A percentile compares a stretch with the other conserved stretches of the same genome.
These are phyloP conservation scores for Drosophila grimshawi DNA, from an alignment of 1,140 invertebrate genomes.

Conservation along the genomic window DNA sequence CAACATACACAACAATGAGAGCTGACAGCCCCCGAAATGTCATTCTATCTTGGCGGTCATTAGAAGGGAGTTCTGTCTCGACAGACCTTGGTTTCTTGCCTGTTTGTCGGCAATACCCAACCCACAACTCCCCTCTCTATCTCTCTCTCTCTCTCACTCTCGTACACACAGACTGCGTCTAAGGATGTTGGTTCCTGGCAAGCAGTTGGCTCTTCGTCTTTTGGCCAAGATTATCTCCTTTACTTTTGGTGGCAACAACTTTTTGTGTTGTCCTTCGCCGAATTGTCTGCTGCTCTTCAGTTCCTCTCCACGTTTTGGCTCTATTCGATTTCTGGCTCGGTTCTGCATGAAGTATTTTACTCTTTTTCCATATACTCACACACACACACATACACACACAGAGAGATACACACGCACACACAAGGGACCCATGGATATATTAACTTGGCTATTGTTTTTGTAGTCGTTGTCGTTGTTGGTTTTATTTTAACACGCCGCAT, in stretches of 20 bases:
- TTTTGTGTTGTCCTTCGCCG: conserved; percentile 42
- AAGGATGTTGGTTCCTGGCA: conserved; percentile 62
- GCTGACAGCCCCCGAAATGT: conserved; percentile 80
- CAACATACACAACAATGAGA: conserved; percentile 75
- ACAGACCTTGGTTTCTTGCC: conserved; percentile 44
- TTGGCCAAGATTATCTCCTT: conserved; percentile 80
- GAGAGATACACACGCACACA: conserved; percentile 21
- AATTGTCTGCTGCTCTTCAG: conserved; percentile 28
- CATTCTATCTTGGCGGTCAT: conserved; percentile 82
- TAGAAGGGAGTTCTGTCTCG: conserved; percentile 70
- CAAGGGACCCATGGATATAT: conserved; percentile 54
- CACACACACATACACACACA: conserved; percentile 35
- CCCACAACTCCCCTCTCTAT: background rate
- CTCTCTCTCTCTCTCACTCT: conserved; percentile 1
- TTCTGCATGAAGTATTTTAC: conserved; percentile 82
- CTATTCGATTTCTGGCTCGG: conserved; percentile 66
- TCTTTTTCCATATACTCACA: conserved; percentile 69
- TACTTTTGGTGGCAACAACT: conserved; percentile 81
- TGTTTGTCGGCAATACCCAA: conserved; percentile 30
- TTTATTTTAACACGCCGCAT: conserved; percentile 73
- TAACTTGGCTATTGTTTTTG: conserved; percentile 80
- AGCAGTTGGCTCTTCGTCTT: conserved; percentile 61
- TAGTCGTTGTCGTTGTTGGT: conserved; percentile 59
- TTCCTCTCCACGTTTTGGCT: background rate
- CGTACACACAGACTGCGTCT: conserved; percentile 17